phyloP scores from a whole-genome alignment of 2,888 invertebrate genomes.

The Drosophila seclusa region DNA sequence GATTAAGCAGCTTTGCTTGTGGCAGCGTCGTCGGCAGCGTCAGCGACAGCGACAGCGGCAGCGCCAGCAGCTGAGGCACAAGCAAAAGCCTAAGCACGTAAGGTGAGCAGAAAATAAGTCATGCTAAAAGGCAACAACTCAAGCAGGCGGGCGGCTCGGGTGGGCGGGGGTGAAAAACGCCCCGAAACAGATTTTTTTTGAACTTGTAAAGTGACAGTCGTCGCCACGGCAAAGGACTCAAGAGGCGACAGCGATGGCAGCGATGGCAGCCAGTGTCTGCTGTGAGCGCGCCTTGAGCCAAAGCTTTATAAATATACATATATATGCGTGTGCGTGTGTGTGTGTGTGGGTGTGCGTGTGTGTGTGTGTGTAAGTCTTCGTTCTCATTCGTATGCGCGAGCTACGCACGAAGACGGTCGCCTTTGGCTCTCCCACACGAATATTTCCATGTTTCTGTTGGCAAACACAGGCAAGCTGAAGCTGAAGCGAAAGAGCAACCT shows the following conservation, averaged over 20 bases:
- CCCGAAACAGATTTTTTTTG: conserved; percentile 67
- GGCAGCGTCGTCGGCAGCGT: conserved; percentile 22
- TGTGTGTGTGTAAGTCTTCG: background rate
- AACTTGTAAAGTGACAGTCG: conserved; percentile 79
- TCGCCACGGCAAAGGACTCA: conserved; percentile 50
- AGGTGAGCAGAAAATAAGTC: conserved; percentile 77
- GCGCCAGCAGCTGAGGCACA: conserved; percentile 22
- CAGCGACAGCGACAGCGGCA: conserved; percentile 13
- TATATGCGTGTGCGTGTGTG: background rate
- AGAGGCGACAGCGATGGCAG: conserved; percentile 38
- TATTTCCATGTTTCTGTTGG: conserved; percentile 46
- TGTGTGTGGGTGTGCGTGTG: background rate
- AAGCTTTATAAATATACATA: conserved; percentile 32
- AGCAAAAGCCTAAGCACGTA: conserved; percentile 39
- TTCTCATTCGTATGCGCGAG: conserved; percentile 38
- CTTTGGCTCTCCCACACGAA: conserved; percentile 26
- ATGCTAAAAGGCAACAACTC: conserved; percentile 62
- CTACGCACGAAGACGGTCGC: conserved; percentile 50
- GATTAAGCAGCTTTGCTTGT: conserved; percentile 68
- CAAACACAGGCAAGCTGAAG: conserved; percentile 67
- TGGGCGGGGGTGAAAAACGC: conserved; percentile 55
- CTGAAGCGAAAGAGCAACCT: conserved; percentile 70
- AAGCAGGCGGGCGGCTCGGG: conserved; percentile 7
- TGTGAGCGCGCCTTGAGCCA: conserved; percentile 37
- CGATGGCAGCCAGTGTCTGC: conserved; percentile 12